Evolutionary conservation across 2,797 vertebrate species (phyloP).

Genomic region (Enteromius afrohamiltoni): DNA sequence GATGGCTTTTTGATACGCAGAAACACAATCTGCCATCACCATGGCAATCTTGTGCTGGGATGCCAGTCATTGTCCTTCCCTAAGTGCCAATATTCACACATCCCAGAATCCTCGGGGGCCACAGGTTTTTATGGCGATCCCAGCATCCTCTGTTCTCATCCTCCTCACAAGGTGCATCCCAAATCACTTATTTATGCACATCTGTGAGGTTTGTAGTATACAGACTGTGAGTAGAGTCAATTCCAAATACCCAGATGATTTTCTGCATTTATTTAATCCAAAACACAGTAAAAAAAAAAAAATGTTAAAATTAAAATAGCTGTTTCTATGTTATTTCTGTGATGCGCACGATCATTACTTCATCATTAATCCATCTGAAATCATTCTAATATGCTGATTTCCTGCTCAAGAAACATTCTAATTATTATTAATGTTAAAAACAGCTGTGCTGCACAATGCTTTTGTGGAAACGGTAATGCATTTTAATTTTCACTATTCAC

Average conservation of each 20-base stretch:
- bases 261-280: neutral
- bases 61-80: conserved; percentile 32
- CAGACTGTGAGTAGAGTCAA: too few relatives aligned
- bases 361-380: neutral
- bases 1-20: neutral
- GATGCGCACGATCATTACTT: neutral
- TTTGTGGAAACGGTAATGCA: neutral
- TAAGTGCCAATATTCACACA: conserved; percentile 8
- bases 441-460: neutral
- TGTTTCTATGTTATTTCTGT: neutral
- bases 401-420: neutral
- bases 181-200: too few relatives aligned
- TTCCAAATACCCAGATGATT: too few relatives aligned
- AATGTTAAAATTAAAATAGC: neutral
- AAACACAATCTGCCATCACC: conserved; percentile 34
- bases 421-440: too few relatives aligned
- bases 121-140: neutral
- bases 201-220: too few relatives aligned
- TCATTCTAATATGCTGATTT: neutral
- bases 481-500: neutral
- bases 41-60: conserved; percentile 43
- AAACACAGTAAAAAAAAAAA: neutral
- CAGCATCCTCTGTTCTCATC: neutral
- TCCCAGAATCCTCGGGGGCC: neutral
- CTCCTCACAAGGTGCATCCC: too few relatives aligned